phyloP scores from a whole-genome alignment of 2,888 invertebrate species.

The Tiliacea citrago region DNA sequence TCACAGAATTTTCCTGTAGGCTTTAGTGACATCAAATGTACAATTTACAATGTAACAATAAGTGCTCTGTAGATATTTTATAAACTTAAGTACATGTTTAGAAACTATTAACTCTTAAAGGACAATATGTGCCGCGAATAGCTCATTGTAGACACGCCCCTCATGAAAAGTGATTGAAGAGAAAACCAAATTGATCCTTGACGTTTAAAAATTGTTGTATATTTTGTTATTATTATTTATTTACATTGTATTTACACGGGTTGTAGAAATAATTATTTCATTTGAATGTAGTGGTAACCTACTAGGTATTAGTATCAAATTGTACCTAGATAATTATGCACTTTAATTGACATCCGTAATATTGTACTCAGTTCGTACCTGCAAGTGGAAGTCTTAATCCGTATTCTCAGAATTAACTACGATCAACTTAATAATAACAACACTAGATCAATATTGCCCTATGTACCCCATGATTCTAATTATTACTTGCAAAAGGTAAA shows the following conservation, averaged over 20 bases:
- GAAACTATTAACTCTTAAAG: not conserved
- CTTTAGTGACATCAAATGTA: slow-evolving; percentile 24
- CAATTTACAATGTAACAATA: slow-evolving; percentile 17
- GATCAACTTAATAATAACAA: not conserved
- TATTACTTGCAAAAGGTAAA: slow-evolving; percentile 15
- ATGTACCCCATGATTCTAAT: not conserved
- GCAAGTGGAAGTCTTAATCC: not conserved
- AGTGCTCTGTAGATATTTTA: slow-evolving; percentile 1
- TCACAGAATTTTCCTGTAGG: slow-evolving; percentile 47
- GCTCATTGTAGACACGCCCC: not conserved
- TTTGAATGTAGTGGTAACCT: not conserved
- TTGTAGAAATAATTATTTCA: slow-evolving; percentile 20
- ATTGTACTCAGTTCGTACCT: not conserved
- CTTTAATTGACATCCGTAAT: slow-evolving; percentile 30
- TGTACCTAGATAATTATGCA: slow-evolving; percentile 1
- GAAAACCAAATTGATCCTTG: not conserved
- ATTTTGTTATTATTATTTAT: not conserved
- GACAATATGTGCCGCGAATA: too few relatives aligned
- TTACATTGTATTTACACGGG: slow-evolving; percentile 39
- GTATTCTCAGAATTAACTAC: slow-evolving; percentile 11
- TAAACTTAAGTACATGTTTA: slow-evolving; percentile 11
- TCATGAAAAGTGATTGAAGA: slow-evolving; percentile 5
- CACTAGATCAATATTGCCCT: not conserved
- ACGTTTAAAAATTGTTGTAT: not conserved
- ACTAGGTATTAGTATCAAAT: not conserved